phyloP scores from a whole-genome alignment of 2,888 invertebrate genomes.

The Meiosimyza decipiens region DNA sequence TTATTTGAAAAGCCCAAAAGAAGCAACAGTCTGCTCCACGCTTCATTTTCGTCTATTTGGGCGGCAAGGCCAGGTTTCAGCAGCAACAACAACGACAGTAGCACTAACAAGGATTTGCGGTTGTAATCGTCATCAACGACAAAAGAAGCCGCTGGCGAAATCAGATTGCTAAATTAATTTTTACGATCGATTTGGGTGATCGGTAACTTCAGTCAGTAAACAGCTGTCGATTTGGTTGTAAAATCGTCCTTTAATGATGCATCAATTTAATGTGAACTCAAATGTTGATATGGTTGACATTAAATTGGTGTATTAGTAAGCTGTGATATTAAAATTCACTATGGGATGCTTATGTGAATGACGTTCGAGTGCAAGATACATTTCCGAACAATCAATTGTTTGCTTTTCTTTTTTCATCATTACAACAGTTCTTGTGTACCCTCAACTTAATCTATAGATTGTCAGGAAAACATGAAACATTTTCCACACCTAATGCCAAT shows the following conservation, averaged over 20 bases:
- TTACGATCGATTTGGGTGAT: conserved; percentile 26
- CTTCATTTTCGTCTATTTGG: conserved; percentile 26
- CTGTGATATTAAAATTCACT: too few relatives aligned
- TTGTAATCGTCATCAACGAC: not conserved
- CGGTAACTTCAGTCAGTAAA: conserved; percentile 17
- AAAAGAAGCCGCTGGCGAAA: conserved; percentile 22
- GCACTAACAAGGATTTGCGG: too few relatives aligned
- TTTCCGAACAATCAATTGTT: too few relatives aligned
- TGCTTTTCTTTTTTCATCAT: too few relatives aligned
- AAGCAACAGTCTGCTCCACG: not conserved
- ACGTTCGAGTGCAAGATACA: too few relatives aligned
- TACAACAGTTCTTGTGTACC: too few relatives aligned
- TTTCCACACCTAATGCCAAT: too few relatives aligned
- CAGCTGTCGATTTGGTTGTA: conserved; percentile 6
- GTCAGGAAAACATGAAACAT: conserved; percentile 1
- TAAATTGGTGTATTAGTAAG: too few relatives aligned
- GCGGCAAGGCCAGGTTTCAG: conserved; percentile 10
- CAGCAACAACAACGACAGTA: conserved; percentile 1
- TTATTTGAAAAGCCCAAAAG: not conserved
- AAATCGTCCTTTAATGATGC: conserved; percentile 17
- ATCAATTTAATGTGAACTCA: conserved; percentile 13
- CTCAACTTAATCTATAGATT: not conserved
- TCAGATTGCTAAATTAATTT: conserved; percentile 17
- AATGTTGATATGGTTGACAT: too few relatives aligned
- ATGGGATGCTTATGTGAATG: too few relatives aligned